Base-by-base conservation (phyloP, 2,797 vertebrate species). In the Myotis findleyi region DNA sequence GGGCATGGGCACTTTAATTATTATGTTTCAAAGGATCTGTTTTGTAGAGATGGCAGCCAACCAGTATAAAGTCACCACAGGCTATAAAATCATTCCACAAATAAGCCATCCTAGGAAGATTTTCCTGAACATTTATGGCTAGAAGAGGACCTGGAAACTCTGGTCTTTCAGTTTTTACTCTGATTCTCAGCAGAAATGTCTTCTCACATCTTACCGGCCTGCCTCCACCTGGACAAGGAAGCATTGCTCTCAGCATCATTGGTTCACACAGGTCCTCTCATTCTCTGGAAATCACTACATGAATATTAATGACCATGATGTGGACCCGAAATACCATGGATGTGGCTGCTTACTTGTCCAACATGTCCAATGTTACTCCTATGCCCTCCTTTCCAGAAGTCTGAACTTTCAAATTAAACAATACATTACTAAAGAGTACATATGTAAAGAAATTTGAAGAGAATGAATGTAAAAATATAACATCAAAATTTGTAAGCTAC, bases 211-310 rank as follows among this genome's bases (percentile, higher is more conserved):
- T 5, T n/a, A 21, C 16, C 5, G 0, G 3, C 30, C 13, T 2
- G 1, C 23, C 7, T 44, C 4, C 11, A 41, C 18, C 6, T 20
- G 7, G 36, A 21, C 10, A 3, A 4, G 49, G 3, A 8, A 10
- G 1, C 3, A 3, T 14, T 17, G 0, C 47, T 51, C 9, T 72
- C 1, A 0, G 4, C 7, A 2, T 0, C 1, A 3, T 18, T 33
- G 2, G 0, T 5, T 59, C 20, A 27, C 7, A 20, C 1, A 0
- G 14, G 18, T 1, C 1, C 9, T 3, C 2, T 14, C 18, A 6
- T 17, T 7, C 20, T 30, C 25, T 49, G 23, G 4, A 49, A 55
- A 6, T 1, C 2, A 4, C 7, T 4, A 1, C 14, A 0, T 1
- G 2, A 8, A 8, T 36, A 13, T 1, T 62, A 14, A 7, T 4